Evolutionary conservation across 2,113 vertebrate genomes (phyloP).

Genomic region (Scomber colias): DNA sequence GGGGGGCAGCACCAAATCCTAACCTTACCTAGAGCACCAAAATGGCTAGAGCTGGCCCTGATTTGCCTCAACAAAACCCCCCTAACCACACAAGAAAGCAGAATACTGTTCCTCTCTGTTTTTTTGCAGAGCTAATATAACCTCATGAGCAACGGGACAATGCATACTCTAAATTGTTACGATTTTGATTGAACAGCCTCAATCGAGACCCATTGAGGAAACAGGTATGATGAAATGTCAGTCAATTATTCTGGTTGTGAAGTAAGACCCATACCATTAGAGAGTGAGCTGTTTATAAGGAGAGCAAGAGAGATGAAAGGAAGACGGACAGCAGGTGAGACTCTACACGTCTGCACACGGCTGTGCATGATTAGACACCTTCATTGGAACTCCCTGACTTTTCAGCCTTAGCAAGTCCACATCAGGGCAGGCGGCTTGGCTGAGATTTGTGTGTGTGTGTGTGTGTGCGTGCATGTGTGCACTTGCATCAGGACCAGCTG

Average conservation of each 20-base stretch:
- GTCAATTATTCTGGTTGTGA: background rate
- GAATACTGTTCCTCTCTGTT: background rate
- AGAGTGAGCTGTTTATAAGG: background rate
- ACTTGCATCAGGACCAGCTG: constrained; percentile 66
- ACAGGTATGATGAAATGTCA: background rate
- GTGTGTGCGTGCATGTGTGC: constrained; percentile 15
- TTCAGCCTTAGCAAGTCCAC: constrained; percentile 44
- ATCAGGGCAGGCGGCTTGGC: constrained; percentile 6
- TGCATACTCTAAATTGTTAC: background rate
- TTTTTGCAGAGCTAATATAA: background rate
- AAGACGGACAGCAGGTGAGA: constrained; percentile 35
- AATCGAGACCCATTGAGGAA: background rate
- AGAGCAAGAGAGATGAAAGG: background rate
- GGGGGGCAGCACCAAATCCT: too few species aligned
- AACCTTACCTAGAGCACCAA: too few species aligned
- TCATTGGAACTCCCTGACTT: constrained; percentile 60
- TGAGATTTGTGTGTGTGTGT: constrained; percentile 17
- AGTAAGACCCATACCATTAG: background rate
- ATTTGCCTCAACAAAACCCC: background rate
- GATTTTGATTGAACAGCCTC: background rate
- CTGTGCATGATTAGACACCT: constrained; percentile 47
- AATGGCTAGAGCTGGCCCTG: too few species aligned
- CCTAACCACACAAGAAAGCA: constrained; percentile 8
- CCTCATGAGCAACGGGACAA: background rate
- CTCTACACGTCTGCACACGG: constrained; percentile 53